These are phyloP conservation scores for Holcopasites calliopsidis DNA, from an alignment of 1,140 invertebrate species.

Conservation along the genomic window DNA sequence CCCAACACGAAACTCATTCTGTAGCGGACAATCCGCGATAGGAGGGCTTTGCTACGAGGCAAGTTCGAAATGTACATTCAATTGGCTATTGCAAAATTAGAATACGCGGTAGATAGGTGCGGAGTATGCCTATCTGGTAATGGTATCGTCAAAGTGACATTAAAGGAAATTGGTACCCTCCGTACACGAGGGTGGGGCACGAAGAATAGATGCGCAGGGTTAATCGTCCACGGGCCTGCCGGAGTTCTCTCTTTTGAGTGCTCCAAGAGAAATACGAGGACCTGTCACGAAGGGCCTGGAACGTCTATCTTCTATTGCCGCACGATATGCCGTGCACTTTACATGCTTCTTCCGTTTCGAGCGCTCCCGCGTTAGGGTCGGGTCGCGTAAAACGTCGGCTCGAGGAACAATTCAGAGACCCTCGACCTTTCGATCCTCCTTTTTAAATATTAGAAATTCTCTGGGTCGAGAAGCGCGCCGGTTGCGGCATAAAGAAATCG, in stretches of 20 bases:
- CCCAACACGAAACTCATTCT: background rate
- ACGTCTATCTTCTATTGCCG: constrained; percentile 33
- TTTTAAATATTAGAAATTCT: background rate
- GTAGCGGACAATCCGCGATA: background rate
- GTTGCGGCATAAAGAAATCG: no score
- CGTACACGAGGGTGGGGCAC: background rate
- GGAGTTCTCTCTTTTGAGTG: constrained; percentile 38
- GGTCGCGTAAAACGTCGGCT: constrained; percentile 11
- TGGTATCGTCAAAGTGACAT: constrained; percentile 51
- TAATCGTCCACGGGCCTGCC: constrained; percentile 45
- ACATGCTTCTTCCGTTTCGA: constrained; percentile 44
- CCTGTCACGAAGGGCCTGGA: constrained; percentile 35
- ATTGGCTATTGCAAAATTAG: constrained; percentile 31
- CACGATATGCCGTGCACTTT: constrained; percentile 39
- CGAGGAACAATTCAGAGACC: background rate
- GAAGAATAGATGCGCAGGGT: constrained; percentile 17
- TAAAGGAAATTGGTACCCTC: constrained; percentile 52
- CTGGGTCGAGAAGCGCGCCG: background rate
- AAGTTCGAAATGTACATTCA: constrained; percentile 15
- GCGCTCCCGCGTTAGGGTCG: constrained; percentile 42
- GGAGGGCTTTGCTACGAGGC: background rate
- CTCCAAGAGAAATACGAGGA: constrained; percentile 32
- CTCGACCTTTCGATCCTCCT: no score
- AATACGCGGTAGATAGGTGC: constrained; percentile 22
- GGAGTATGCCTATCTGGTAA: constrained; percentile 41